phyloP scores from a whole-genome alignment of 2,797 vertebrate species.

The Microchirus variegatus region DNA sequence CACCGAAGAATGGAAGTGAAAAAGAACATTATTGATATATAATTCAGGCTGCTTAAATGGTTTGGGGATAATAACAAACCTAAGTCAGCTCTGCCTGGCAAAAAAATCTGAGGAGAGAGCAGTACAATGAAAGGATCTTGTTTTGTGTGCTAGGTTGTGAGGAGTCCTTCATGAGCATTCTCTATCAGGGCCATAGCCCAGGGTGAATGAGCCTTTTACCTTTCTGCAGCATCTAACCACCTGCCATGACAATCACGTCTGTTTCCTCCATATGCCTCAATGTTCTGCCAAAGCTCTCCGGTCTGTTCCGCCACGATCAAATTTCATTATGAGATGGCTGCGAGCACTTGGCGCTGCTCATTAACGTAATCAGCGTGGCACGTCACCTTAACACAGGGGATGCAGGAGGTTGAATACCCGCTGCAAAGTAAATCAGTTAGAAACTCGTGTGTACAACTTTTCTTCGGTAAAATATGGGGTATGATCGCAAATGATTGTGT shows the following conservation, averaged over 20 bases:
- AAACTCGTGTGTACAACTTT: conserved; percentile 53
- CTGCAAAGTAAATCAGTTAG: conserved; percentile 44
- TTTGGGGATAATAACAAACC: not conserved
- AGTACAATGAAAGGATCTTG: conserved; percentile 30
- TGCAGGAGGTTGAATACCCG: conserved; percentile 58
- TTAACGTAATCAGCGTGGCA: conserved; percentile 91
- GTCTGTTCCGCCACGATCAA: conserved; percentile 91
- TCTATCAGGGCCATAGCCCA: conserved; percentile 79
- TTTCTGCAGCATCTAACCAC: conserved; percentile 81
- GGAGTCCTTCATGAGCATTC: conserved; percentile 71
- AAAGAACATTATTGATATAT: conserved; percentile 8
- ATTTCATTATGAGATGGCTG: conserved; percentile 93
- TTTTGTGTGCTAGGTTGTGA: conserved; percentile 52
- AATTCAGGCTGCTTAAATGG: conserved; percentile 10
- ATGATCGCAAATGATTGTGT: conserved; percentile 24
- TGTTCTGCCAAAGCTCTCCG: conserved; percentile 90
- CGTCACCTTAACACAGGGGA: conserved; percentile 81
- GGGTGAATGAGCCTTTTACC: conserved; percentile 81
- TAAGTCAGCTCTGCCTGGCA: conserved; percentile 16
- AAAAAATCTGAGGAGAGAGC: conserved; percentile 18
- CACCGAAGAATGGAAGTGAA: conserved; percentile 2
- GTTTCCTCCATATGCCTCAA: conserved; percentile 93
- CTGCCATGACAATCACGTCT: conserved; percentile 90
- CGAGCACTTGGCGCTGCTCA: conserved; percentile 84
- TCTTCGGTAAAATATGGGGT: conserved; percentile 19